phyloP scores from a whole-genome alignment of 2,797 vertebrate genomes.

The Squalus acanthias region DNA sequence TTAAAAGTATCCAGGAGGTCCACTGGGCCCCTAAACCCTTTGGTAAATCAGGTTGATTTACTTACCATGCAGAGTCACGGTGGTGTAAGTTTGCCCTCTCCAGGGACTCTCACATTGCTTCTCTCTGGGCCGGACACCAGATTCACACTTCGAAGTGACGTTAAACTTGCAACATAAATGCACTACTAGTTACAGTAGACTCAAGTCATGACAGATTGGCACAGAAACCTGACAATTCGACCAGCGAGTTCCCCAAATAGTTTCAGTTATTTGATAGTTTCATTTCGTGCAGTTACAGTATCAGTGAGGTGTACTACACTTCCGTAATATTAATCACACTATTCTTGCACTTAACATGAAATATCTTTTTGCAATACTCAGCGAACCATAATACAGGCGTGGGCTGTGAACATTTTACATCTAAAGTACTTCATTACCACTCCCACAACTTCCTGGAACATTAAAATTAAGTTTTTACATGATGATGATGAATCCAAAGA shows the following conservation, averaged over 20 bases:
- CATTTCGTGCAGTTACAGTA: background rate
- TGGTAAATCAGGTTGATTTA: background rate
- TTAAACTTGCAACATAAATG: background rate
- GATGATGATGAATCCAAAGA: background rate
- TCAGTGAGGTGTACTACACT: background rate
- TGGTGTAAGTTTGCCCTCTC: background rate
- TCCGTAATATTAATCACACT: background rate
- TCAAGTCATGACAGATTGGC: background rate
- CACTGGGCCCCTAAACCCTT: background rate
- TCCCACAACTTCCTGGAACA: constrained; percentile 19
- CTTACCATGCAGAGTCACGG: background rate
- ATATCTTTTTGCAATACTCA: background rate
- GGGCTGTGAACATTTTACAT: background rate
- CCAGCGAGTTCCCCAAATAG: background rate
- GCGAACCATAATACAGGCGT: background rate
- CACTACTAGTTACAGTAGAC: background rate
- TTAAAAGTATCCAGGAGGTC: background rate
- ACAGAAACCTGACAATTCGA: background rate
- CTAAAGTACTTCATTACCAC: constrained; percentile 13
- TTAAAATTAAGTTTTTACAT: background rate
- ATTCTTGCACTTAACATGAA: background rate
- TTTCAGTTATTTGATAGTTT: constrained; percentile 6
- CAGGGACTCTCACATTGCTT: background rate
- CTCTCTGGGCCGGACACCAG: background rate
- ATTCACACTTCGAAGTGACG: background rate